A percentile compares a stretch with the other conserved stretches of the same genome.
Conservation (phyloP, 2,888 invertebrate genomes). For the Monopis laevigella region DNA sequence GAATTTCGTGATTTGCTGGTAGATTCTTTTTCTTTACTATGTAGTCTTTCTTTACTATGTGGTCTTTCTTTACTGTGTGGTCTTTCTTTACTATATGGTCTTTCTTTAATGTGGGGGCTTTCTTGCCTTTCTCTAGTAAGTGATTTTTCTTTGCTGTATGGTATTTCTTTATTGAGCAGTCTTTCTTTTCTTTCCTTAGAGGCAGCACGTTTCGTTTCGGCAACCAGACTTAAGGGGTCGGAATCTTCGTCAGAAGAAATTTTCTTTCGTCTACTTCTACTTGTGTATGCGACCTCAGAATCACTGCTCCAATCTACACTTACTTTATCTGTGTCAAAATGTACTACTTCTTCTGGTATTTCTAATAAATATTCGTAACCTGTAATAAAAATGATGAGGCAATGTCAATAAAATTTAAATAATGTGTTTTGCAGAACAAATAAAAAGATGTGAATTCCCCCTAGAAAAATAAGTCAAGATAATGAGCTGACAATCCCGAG, state of each 20-base stretch:
- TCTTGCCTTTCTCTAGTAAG: neutral
- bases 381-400: too few species aligned
- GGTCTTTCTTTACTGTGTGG: too few species aligned
- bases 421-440: too few species aligned
- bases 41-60: too few species aligned
- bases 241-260: conserved; percentile 30
- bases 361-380: conserved; percentile 59
- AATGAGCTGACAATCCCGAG: too few species aligned
- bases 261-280: conserved; percentile 26
- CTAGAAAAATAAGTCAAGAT: too few species aligned
- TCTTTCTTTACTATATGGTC: too few species aligned
- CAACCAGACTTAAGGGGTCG: conserved; percentile 38
- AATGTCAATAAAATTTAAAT: neutral
- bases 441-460: too few species aligned
- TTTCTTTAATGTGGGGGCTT: conserved; percentile 26
- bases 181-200: conserved; percentile 28
- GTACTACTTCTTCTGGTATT: conserved; percentile 39
- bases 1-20: conserved; percentile 20
- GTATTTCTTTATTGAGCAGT: conserved; percentile 12
- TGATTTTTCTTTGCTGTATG: conserved; percentile 7
- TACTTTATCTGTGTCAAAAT: conserved; percentile 31
- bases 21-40: conserved; percentile 44
- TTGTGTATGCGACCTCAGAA: conserved; percentile 8
- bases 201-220: conserved; percentile 21
- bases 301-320: conserved; percentile 23